Evolutionary conservation across 2,888 invertebrate genomes (phyloP), one percentile per base, ranked within the genome.

Genomic region (Metopia argyrocephala): DNA sequence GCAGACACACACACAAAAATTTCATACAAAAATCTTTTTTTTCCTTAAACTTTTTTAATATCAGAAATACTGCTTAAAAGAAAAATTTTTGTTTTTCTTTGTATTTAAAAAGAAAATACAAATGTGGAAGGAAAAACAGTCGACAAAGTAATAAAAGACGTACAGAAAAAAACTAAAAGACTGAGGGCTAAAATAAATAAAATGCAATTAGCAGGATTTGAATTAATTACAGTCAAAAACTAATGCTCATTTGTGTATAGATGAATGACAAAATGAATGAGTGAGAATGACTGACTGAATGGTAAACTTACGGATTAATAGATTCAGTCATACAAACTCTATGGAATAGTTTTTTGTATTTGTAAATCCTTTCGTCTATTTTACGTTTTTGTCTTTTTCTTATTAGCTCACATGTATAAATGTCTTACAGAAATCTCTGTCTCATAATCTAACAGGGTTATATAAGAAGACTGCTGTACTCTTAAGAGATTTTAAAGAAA

Each of bases 181-280:
- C 27, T 23, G 50, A 27, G 28, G 21, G 61, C 71, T 56, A 78
- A 87, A 89, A 87, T 88, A 89, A 89, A 89, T 89, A 89, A 89
- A 89, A 88, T 89, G 89, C 89, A 89, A 89, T 89, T 89, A 89
- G 88, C 87, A 85, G 87, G 88, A 89, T 89, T 89, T 89, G 88
- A 89, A 89, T 89, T 89, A 89, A 89, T 88, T 89, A 89, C 83
- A 76, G 3, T 12, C 52, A 62, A 68, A 76, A 59, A 62, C 70
- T 20, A 54, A 31, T 38, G 52, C 65, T 57, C 65, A 65, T 59
- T 52, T 61, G n/a, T 25, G 46, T 27, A 48, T 5, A 38, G 25
- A 38, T 52, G 61, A 52, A 70, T 52, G 15, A n/a, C 6, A 54
- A 18, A 23, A 25, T 62, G 38, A n/a, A 25, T 62, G 52, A 12